Evolutionary conservation across 2,797 vertebrate species (phyloP), one percentile per base, ranked within the genome.

Genomic region (Orestias chungarensis): DNA sequence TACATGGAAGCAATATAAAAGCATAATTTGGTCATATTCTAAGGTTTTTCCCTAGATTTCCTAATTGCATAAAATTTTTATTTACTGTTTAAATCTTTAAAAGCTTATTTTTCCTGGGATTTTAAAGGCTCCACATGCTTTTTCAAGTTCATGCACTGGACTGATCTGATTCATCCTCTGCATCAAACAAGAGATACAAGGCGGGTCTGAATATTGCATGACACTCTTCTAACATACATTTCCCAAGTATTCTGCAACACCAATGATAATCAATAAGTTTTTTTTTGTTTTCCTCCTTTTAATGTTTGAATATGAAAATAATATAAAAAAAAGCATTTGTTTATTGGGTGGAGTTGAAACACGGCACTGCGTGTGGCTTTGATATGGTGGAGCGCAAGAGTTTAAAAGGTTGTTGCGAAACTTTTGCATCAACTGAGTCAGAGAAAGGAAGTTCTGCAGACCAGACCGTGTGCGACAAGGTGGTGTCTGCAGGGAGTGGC

Each of bases 401-500:
- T 54, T 68, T 11, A 15, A 10, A 54, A 55, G 20, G 35, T 43
- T 43, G 66, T 55, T 46, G 64, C 46, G 66, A 54, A 68, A 68
- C 38, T 20, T 42, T 18, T 29, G 64, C 23, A 40, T 25, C 23
- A 38, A 7, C 23, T 62, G 35, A 42, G 35, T 65, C 35, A 62
- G 47, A 35, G 38, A 75, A 11, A 18, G 23, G 42, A 4, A 42
- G 3, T 10, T 18, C 9, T 68, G 35, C 3, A 25, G 43, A 0
- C 0, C 66, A 76, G 62, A 33, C 64, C 6, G 23, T 23, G 31
- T 68, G 59, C 38, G 27, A 11, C 46, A 50, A 52, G 47, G 66
- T 68, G 66, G 66, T 4, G 64, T n/a, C 66, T n/a, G 46, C 46
- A 29, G 89, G 89, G 91, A 83, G 92, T 89, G 91, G 90, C 90